Conservation (phyloP, 2,888 invertebrate species). For the Cryptocephalus primarius region DNA sequence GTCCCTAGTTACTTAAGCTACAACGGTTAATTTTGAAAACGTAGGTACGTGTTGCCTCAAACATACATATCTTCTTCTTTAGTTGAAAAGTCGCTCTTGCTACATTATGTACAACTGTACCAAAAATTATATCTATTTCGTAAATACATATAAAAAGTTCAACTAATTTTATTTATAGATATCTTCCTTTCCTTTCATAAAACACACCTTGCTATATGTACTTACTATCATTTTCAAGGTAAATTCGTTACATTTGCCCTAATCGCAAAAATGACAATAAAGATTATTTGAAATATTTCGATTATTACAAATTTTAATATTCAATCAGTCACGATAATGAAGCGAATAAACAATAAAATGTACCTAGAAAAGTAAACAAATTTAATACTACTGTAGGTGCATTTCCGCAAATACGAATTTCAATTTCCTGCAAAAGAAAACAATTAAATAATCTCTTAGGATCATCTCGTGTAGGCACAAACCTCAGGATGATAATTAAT, state of each 20-base stretch:
- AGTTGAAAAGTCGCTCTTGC: slow-evolving; percentile 14
- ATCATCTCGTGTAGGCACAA: background rate
- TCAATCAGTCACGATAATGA: slow-evolving; percentile 25
- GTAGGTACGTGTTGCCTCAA: slow-evolving; percentile 12
- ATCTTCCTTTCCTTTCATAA: slow-evolving; percentile 16
- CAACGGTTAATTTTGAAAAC: slow-evolving; percentile 3
- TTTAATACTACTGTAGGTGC: slow-evolving; percentile 27
- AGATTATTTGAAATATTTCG: background rate
- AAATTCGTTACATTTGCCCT: slow-evolving; percentile 12
- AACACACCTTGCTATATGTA: slow-evolving; percentile 13
- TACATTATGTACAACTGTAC: slow-evolving; percentile 27
- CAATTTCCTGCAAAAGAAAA: slow-evolving; percentile 47
- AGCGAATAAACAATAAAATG: slow-evolving; percentile 19
- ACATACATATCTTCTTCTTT: slow-evolving; percentile 11
- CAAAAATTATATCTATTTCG: slow-evolving; percentile 30
- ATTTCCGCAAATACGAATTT: slow-evolving; percentile 51
- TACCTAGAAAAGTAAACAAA: slow-evolving; percentile 6
- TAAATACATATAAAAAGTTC: slow-evolving; percentile 35
- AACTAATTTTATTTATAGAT: slow-evolving; percentile 25
- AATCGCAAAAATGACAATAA: slow-evolving; percentile 8
- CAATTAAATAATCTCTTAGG: background rate
- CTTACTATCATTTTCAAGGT: slow-evolving; percentile 11
- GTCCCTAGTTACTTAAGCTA: too few species aligned
- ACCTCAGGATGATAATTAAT: slow-evolving; percentile 85
- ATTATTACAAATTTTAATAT: background rate